These are phyloP conservation scores for Ophion costatus DNA, from an alignment of 2,888 invertebrate species.

Conservation along the genomic window DNA sequence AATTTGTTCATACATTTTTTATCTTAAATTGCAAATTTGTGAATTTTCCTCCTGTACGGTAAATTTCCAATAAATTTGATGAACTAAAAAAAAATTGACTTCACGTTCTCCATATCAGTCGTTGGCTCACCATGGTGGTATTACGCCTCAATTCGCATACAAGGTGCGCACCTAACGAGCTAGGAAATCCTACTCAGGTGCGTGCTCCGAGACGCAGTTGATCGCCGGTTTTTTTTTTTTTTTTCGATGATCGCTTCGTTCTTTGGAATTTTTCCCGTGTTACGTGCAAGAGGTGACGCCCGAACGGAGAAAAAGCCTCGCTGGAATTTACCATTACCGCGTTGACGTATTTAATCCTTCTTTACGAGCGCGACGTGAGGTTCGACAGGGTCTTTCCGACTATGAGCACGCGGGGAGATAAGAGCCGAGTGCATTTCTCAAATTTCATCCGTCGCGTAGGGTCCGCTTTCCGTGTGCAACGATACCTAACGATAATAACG, in stretches of 20 bases:
- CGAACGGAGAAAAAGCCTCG: slow-evolving; percentile 3
- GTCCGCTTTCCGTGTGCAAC: background rate
- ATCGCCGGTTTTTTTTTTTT: background rate
- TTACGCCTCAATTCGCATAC: background rate
- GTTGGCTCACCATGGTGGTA: background rate
- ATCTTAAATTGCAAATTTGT: background rate
- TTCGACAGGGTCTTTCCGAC: background rate
- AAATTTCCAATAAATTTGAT: background rate
- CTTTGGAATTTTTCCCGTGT: slow-evolving; percentile 33
- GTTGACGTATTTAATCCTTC: slow-evolving; percentile 4
- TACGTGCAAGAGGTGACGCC: background rate
- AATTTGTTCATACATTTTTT: background rate
- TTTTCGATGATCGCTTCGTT: slow-evolving; percentile 37
- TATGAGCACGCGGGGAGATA: background rate
- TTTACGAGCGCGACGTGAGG: background rate
- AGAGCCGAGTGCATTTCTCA: background rate
- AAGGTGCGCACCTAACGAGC: background rate
- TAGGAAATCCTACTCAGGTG: background rate
- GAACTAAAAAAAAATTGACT: background rate
- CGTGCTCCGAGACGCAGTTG: background rate
- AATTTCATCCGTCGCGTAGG: background rate
- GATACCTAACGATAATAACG: background rate
- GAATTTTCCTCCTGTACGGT: too few species aligned
- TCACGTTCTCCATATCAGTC: background rate
- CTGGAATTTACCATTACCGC: background rate